These are phyloP conservation scores for Sarcophaga subvicina DNA, from an alignment of 2,888 invertebrate genomes.

Conservation along the genomic window DNA sequence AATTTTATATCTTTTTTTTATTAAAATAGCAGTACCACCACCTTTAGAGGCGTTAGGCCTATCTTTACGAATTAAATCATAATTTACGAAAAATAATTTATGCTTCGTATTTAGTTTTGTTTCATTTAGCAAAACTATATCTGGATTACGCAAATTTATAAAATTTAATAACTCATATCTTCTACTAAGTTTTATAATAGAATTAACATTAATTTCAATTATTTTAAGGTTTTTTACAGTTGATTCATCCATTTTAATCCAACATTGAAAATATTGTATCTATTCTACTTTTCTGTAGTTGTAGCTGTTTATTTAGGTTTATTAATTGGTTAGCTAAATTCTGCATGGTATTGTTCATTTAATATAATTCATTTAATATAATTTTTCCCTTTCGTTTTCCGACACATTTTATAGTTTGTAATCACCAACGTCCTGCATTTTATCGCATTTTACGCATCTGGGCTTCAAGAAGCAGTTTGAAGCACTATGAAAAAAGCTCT, in stretches of 20 bases:
- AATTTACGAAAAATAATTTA: constrained; percentile 15
- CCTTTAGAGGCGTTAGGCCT: too few relatives aligned
- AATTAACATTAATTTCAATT: neutral
- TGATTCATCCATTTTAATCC: too few relatives aligned
- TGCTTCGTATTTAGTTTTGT: neutral
- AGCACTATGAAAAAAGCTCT: too few relatives aligned
- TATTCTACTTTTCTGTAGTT: neutral
- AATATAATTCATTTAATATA: too few relatives aligned
- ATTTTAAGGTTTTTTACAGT: neutral
- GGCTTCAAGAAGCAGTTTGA: too few relatives aligned
- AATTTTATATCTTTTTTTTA: too few relatives aligned
- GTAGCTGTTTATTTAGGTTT: too few relatives aligned
- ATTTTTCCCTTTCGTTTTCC: constrained; percentile 31
- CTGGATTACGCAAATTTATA: neutral
- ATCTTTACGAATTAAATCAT: constrained; percentile 3
- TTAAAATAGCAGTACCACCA: too few relatives aligned
- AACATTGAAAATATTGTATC: too few relatives aligned
- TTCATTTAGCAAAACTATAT: too few relatives aligned
- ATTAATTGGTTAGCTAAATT: neutral
- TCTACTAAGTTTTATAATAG: constrained; percentile 30
- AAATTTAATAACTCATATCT: constrained; percentile 14
- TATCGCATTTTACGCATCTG: neutral
- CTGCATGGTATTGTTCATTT: constrained; percentile 17
- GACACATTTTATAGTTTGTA: neutral
- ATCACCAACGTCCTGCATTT: constrained; percentile 38